phyloP scores from a whole-genome alignment of 2,113 vertebrate genomes.

The Hemicordylus capensis region DNA sequence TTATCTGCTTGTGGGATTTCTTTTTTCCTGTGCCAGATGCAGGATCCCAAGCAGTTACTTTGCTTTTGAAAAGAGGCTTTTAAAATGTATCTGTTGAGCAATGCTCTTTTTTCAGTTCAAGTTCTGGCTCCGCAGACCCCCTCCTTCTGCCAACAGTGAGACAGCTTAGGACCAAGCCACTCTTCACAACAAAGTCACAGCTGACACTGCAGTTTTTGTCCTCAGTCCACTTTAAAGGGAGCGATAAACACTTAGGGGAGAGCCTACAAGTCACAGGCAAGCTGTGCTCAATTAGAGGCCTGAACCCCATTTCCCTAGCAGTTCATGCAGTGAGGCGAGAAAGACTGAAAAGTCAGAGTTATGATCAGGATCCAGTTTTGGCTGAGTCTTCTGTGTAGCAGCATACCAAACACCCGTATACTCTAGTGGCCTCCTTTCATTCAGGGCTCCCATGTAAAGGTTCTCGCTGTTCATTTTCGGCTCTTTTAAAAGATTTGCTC shows the following conservation, averaged over 20 bases:
- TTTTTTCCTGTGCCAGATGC: neutral
- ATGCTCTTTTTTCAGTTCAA: neutral
- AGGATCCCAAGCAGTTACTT: neutral
- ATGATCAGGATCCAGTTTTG: neutral
- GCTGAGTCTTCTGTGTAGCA: too few species aligned
- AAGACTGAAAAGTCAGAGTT: neutral
- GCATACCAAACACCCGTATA: neutral
- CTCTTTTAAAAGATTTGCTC: neutral
- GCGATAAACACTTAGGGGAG: neutral
- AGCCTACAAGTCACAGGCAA: neutral
- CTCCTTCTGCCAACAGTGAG: constrained; percentile 6
- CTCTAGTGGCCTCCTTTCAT: neutral
- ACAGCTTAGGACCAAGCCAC: neutral
- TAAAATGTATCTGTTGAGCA: neutral
- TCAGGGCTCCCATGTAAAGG: neutral
- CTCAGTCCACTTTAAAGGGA: neutral
- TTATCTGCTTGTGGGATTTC: neutral
- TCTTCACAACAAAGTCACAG: neutral
- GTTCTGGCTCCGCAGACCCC: constrained; percentile 1
- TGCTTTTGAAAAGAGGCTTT: constrained; percentile 1
- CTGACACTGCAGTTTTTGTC: neutral
- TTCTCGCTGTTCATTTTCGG: neutral
- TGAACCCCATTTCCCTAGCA: neutral
- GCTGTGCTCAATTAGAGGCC: neutral
- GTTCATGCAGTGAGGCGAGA: neutral